Evolutionary conservation across 2,797 vertebrate genomes (phyloP).

Genomic region (Gadopsis bispinosus): DNA sequence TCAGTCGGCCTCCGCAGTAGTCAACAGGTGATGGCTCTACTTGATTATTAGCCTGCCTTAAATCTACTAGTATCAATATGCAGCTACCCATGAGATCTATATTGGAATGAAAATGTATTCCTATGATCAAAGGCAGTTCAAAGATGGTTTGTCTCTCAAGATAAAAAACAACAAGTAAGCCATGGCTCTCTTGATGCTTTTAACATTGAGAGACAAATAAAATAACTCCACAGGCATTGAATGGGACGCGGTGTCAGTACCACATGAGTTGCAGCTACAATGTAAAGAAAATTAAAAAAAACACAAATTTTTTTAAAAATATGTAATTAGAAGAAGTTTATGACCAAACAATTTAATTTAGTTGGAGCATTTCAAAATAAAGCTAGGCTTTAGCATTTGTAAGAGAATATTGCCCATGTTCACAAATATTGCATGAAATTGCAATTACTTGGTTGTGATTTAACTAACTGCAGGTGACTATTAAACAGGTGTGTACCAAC

Average conservation of each 20-base stretch:
- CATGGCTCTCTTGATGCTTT: slow-evolving; percentile 30
- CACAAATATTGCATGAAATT: slow-evolving; percentile 9
- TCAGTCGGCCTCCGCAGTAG: slow-evolving; percentile 52
- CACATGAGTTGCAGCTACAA: background rate
- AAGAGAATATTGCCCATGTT: background rate
- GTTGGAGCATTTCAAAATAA: slow-evolving; percentile 1
- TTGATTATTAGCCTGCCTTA: slow-evolving; percentile 68
- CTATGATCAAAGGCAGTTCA: slow-evolving; percentile 50
- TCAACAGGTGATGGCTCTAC: slow-evolving; percentile 81
- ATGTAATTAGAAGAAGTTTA: background rate
- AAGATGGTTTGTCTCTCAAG: slow-evolving; percentile 48
- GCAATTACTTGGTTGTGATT: too few species aligned
- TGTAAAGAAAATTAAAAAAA: background rate
- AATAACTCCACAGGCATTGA: slow-evolving; percentile 4
- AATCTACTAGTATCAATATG: slow-evolving; percentile 63
- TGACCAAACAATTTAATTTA: slow-evolving; percentile 9
- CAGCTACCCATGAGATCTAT: slow-evolving; percentile 56
- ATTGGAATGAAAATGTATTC: slow-evolving; percentile 50
- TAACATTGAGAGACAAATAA: slow-evolving; percentile 27
- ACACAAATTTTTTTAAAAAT: slow-evolving; percentile 1
- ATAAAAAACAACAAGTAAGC: slow-evolving; percentile 55
- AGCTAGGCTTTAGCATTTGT: background rate
- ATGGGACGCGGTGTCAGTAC: slow-evolving; percentile 8
- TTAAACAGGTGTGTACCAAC: background rate
- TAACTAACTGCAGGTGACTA: background rate